Base-by-base conservation (phyloP, 2,888 invertebrate species). In the Leucoma salicis region DNA sequence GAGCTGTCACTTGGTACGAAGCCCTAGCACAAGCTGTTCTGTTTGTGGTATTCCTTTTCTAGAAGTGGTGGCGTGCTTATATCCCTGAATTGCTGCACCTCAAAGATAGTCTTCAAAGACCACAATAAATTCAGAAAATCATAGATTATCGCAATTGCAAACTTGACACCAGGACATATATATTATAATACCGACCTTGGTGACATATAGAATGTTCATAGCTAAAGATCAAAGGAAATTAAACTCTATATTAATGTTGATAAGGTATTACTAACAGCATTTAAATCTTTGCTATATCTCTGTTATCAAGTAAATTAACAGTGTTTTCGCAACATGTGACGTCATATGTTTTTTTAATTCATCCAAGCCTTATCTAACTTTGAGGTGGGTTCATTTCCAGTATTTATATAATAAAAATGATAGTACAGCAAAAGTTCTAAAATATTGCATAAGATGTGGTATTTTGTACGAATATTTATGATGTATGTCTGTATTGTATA, bases 321-420 rank as follows among this genome's bases (percentile, higher is more conserved):
- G n/a, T 78, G 74, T 78, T 76, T 73, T 70, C 71, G 46, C 37
- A 50, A 51, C 38, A 36, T 44, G 12, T 4, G 56, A 68, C 64
- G 69, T 69, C 70, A 68, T 54, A 66, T 49, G 64, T 70, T 70
- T 70, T 34, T 70, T 67, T 59, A 61, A 71, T 72, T 69, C 66
- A 73, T 69, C 70, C 77, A 72, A 68, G 70, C 68, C 74, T 78
- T 78, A 78, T 54, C 61, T 57, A 21, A 21, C 21, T 21, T 21
- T 6, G 2, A 3, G 21, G 21, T 21, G 21, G 21, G 46, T 50
- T 53, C 48, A 46, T 43, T 47, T 34, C 21, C 28, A 13, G 40
- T 46, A n/a, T n/a, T 43, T 39, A 28, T 36, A 42, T 14, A 49
- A 46, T 48, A 35, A 31, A 44, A 15, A 35, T 41, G 55, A 52